These are phyloP conservation scores for Andrena minutula DNA, from an alignment of 2,888 invertebrate species.

Conservation along the genomic window DNA sequence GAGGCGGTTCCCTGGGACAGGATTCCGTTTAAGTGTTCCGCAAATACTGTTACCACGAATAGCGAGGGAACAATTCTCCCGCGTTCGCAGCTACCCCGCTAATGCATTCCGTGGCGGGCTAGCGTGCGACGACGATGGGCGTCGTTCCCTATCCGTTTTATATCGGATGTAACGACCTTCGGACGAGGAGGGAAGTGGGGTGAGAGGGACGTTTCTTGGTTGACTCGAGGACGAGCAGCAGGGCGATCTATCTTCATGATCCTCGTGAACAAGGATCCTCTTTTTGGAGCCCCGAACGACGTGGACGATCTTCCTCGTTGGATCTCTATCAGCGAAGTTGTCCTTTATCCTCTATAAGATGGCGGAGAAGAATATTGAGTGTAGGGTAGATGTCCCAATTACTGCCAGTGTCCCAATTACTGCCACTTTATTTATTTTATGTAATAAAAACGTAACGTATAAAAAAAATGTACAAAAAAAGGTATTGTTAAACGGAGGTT, in stretches of 20 bases:
- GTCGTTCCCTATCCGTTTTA: slow-evolving; percentile 69
- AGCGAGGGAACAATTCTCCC: slow-evolving; percentile 71
- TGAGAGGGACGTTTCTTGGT: background rate
- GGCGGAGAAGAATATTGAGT: no score
- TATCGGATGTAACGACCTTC: slow-evolving; percentile 55
- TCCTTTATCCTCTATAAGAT: no score
- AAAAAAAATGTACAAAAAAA: no score
- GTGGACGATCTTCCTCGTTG: background rate
- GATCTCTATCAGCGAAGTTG: background rate
- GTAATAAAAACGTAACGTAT: no score
- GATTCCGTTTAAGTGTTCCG: slow-evolving; percentile 78
- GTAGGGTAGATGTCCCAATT: no score
- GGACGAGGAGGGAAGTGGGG: background rate
- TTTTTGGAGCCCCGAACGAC: slow-evolving; percentile 5
- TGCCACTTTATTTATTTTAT: no score
- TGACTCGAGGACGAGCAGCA: background rate
- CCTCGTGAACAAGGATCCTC: background rate
- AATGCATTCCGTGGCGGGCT: slow-evolving; percentile 58
- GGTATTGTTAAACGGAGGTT: no score
- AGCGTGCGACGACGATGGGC: slow-evolving; percentile 47
- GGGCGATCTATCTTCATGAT: slow-evolving; percentile 2
- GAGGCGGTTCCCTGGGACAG: slow-evolving; percentile 52
- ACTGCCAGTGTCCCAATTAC: no score
- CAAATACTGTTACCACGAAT: slow-evolving; percentile 77
- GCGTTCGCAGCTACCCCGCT: slow-evolving; percentile 49